Evolutionary conservation across 2,797 vertebrate species (phyloP).

Genomic region (Myotis daubentonii): DNA sequence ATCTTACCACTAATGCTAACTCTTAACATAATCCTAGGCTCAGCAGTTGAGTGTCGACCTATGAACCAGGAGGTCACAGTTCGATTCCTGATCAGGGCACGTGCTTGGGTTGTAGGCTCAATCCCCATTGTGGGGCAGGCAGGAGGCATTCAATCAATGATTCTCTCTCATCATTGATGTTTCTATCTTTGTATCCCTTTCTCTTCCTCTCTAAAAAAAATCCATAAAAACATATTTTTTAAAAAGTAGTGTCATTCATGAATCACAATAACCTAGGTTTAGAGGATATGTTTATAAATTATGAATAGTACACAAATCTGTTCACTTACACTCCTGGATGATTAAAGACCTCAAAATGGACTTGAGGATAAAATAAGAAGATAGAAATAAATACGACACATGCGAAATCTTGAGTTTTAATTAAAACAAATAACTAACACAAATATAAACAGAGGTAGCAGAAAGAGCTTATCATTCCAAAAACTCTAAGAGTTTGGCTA

Average conservation of each 20-base stretch:
- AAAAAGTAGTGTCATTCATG: not conserved
- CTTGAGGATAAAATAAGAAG: not conserved
- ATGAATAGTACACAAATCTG: not conserved
- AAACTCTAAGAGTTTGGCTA: not conserved
- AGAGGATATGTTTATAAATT: not conserved
- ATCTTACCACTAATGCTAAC: not conserved
- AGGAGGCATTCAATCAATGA: no score
- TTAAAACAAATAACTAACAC: not conserved
- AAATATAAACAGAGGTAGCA: not conserved
- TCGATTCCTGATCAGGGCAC: no score
- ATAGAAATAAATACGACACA: not conserved
- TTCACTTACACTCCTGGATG: not conserved
- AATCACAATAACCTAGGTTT: not conserved
- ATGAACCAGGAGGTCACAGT: no score
- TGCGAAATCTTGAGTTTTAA: not conserved
- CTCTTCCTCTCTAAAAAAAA: no score
- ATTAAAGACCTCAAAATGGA: not conserved
- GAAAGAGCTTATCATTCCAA: not conserved
- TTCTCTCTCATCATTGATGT: no score
- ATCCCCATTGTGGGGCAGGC: no score
- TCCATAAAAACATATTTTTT: no score
- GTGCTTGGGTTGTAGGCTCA: no score
- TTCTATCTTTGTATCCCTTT: no score
- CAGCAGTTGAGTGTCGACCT: no score
- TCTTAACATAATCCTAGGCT: not conserved